phyloP scores from a whole-genome alignment of 64 coral and sea anemone species.

The Stichodactyla mertensii region DNA sequence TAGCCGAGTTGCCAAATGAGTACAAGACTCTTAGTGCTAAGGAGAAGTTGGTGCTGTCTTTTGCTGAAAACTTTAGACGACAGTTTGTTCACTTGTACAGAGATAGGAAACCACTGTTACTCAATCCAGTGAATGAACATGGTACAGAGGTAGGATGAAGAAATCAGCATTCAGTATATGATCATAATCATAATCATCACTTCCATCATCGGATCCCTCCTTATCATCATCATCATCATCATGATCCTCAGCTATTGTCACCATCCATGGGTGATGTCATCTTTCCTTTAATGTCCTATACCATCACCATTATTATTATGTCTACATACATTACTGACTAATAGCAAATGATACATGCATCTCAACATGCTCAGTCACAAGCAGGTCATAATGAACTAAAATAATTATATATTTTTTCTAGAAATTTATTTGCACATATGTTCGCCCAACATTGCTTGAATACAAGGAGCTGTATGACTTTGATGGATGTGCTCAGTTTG shows the following conservation, averaged over 20 bases:
- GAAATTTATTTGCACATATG: constrained; percentile 98
- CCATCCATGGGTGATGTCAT: not conserved
- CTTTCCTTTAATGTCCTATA: too few relatives aligned
- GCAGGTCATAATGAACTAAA: too few relatives aligned
- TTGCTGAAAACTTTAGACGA: constrained; percentile 94
- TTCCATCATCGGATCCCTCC: not conserved
- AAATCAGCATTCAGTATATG: not conserved
- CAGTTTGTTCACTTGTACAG: constrained; percentile 98
- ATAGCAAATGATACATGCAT: too few relatives aligned
- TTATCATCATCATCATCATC: not conserved
- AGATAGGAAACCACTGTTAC: constrained; percentile 82
- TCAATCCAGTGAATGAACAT: constrained; percentile 85
- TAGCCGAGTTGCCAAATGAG: constrained; percentile 18
- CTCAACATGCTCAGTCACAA: too few relatives aligned
- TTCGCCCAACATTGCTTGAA: constrained; percentile 77
- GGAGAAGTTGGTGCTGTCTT: constrained; percentile 82
- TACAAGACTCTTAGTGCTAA: constrained; percentile 79
- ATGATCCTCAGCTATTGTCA: not conserved
- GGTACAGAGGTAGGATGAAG: constrained; percentile 65
- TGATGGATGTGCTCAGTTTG: constrained; percentile 97
- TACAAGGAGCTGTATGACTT: constrained; percentile 96
- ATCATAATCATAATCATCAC: not conserved
- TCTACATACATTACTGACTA: too few relatives aligned
- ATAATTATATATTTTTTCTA: not conserved
- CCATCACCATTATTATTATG: too few relatives aligned